Evolutionary conservation across 2,888 invertebrate genomes (phyloP).

Genomic region (Notodonta dromedarius): DNA sequence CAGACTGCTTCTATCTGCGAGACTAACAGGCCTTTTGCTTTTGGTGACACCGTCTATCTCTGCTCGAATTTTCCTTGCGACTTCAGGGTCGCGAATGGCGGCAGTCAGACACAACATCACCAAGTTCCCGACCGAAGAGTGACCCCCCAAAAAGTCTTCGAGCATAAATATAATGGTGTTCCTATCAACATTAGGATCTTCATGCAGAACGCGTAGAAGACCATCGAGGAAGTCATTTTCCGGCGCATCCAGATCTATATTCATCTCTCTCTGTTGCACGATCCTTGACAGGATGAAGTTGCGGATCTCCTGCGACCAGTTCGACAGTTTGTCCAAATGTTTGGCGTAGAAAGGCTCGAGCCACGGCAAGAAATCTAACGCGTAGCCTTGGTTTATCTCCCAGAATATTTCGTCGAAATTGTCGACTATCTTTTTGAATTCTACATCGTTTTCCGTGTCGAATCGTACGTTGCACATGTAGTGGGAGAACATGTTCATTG

Average conservation of each 20-base stretch:
- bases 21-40: constrained; percentile 82
- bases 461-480: constrained; percentile 95
- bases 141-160: constrained; percentile 95
- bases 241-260: constrained; percentile 83
- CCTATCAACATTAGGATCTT: constrained; percentile 87
- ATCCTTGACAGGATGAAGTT: constrained; percentile 90
- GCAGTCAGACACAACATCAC: constrained; percentile 90
- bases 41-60: constrained; percentile 87
- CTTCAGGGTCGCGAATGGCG: constrained; percentile 86
- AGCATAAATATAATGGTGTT: constrained; percentile 92
- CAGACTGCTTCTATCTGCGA: constrained; percentile 87
- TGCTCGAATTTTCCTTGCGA: constrained; percentile 86
- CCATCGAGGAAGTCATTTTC: constrained; percentile 93
- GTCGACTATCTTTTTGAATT: constrained; percentile 87
- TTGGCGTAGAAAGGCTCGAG: constrained; percentile 88
- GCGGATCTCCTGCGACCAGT: constrained; percentile 89
- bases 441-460: constrained; percentile 85
- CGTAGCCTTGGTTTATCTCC: constrained; percentile 96
- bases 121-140: constrained; percentile 94
- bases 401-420: constrained; percentile 95
- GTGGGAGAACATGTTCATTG: constrained; percentile 93
- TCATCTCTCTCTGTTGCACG: constrained; percentile 83
- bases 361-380: constrained; percentile 94
- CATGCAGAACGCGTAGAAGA: constrained; percentile 87
- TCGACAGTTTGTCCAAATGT: constrained; percentile 87